These are phyloP conservation scores for Pachycephala philippinensis DNA, from an alignment of 2,113 vertebrate genomes.

Conservation along the genomic window DNA sequence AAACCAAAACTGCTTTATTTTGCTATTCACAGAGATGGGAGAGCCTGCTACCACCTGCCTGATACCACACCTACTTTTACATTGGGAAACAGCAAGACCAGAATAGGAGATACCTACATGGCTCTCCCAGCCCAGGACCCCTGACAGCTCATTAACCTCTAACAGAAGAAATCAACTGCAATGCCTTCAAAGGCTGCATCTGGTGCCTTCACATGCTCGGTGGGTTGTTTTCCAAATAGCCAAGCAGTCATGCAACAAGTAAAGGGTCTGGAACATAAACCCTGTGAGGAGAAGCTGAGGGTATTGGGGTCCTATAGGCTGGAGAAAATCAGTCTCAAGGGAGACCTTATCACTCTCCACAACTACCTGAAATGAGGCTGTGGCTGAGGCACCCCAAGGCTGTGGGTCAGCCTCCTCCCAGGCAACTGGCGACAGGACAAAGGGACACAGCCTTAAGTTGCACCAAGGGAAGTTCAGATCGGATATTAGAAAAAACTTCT, in stretches of 20 bases:
- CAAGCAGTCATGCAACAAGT: not conserved
- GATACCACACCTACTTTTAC: not conserved
- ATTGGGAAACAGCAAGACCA: not conserved
- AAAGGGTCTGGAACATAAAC: not conserved
- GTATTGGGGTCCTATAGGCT: no score
- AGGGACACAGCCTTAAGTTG: not conserved
- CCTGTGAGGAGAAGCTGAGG: not conserved
- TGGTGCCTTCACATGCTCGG: not conserved
- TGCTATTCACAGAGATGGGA: not conserved
- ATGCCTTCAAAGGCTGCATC: not conserved
- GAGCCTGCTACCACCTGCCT: not conserved
- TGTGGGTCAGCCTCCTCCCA: not conserved
- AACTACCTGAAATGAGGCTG: not conserved
- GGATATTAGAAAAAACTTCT: not conserved
- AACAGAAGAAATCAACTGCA: not conserved
- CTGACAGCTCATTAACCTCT: not conserved
- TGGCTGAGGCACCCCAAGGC: not conserved
- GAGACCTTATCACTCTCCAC: not conserved
- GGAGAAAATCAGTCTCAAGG: not conserved
- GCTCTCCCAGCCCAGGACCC: not conserved
- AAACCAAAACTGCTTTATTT: not conserved
- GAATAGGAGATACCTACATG: not conserved
- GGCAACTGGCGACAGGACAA: not conserved
- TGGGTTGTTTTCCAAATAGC: fast-evolving
- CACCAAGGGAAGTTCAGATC: not conserved